Conservation (phyloP, 2,113 vertebrate species). For the Nothocercus nigrocapillus region DNA sequence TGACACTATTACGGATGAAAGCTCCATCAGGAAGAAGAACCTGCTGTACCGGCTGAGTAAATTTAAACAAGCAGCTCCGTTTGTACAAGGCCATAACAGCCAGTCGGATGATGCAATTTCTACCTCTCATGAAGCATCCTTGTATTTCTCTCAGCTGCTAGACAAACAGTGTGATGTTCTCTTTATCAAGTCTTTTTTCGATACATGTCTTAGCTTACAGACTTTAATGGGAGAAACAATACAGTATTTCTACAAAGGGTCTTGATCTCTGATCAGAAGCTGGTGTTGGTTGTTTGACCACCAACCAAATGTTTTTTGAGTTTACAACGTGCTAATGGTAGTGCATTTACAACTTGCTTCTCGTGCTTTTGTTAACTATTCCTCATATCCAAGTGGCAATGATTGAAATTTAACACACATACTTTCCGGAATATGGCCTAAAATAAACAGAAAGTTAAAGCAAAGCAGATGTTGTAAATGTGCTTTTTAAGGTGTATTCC, state of each 20-base stretch:
- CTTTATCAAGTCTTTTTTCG: background rate
- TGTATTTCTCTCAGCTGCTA: background rate
- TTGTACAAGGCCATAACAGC: background rate
- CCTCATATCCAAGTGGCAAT: background rate
- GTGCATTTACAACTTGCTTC: background rate
- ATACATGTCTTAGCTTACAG: background rate
- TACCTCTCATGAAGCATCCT: background rate
- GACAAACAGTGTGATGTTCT: background rate
- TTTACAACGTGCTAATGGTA: background rate
- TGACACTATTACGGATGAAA: background rate
- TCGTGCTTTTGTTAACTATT: background rate
- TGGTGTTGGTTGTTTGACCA: background rate
- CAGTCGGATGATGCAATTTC: background rate
- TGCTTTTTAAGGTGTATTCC: background rate
- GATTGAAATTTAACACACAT: background rate
- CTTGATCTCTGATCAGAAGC: background rate
- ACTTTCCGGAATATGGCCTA: background rate
- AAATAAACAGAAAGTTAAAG: background rate
- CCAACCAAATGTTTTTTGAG: background rate
- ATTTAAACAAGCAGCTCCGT: background rate
- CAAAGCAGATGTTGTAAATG: background rate
- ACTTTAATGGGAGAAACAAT: background rate
- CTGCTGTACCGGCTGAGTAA: rapidly evolving
- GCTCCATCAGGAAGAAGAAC: background rate
- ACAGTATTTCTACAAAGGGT: background rate